These are phyloP conservation scores for Megaleporinus macrocephalus DNA, from an alignment of 2,113 vertebrate genomes.

Conservation along the genomic window DNA sequence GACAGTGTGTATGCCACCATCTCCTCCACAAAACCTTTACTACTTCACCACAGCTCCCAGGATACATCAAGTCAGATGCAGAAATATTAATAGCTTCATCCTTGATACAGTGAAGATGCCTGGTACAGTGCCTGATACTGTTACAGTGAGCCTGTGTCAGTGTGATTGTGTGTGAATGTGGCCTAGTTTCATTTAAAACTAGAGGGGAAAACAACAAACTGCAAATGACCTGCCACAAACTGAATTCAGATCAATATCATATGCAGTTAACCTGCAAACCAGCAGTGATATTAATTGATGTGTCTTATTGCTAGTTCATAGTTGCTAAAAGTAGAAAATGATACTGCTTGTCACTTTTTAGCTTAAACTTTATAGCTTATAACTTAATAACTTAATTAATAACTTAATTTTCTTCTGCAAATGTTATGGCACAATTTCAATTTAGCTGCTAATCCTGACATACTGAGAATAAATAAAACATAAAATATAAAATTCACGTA, in stretches of 20 bases:
- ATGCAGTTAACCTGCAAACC: constrained; percentile 22
- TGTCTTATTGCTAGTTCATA: background rate
- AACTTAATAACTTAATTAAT: no score
- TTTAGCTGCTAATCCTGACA: no score
- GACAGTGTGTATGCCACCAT: constrained; percentile 31
- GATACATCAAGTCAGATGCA: constrained; percentile 32
- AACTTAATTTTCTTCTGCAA: no score
- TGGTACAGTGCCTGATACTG: background rate
- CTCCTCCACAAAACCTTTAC: constrained; percentile 17
- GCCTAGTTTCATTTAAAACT: constrained; percentile 22
- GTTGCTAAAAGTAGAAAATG: background rate
- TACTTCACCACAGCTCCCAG: constrained; percentile 51
- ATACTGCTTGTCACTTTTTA: background rate
- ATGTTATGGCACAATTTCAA: no score
- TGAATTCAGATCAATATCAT: constrained; percentile 41
- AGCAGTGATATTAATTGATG: background rate
- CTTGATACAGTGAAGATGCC: constrained; percentile 22
- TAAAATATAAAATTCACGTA: no score
- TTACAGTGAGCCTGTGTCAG: background rate
- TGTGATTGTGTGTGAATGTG: constrained; percentile 7
- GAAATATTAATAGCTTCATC: constrained; percentile 49
- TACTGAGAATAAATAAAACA: background rate
- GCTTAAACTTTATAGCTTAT: no score
- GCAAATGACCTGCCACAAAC: constrained; percentile 5
- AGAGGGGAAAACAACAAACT: background rate